Conservation (phyloP, 1,140 invertebrate genomes). For the Dryas iulia region DNA sequence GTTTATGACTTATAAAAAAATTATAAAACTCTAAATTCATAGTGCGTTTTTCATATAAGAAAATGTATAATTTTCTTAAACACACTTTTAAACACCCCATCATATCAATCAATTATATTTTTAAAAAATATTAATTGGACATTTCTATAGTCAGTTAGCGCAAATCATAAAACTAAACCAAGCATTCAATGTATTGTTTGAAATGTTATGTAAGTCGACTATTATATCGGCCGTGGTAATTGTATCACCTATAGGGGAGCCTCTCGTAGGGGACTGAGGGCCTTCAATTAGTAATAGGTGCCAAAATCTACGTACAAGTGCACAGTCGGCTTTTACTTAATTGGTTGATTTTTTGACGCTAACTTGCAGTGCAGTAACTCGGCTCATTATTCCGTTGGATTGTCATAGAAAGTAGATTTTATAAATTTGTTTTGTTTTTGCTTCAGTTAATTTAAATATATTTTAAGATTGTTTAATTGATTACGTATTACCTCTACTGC, state of each 20-base stretch:
- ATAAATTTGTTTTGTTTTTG: not conserved
- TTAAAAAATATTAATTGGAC: not conserved
- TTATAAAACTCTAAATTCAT: too few relatives aligned
- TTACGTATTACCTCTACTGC: too few relatives aligned
- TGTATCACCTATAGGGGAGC: conserved; percentile 16
- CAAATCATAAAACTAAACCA: not conserved
- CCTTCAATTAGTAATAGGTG: conserved; percentile 31
- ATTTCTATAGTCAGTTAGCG: not conserved
- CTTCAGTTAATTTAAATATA: too few relatives aligned
- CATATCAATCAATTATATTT: too few relatives aligned
- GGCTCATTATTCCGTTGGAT: not conserved
- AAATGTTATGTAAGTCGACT: not conserved
- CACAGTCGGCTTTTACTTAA: conserved; percentile 19
- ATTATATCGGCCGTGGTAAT: not conserved
- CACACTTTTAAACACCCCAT: too few relatives aligned
- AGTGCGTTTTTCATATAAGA: too few relatives aligned
- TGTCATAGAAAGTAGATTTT: not conserved
- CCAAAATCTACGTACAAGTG: conserved; percentile 26
- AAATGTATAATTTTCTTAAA: too few relatives aligned
- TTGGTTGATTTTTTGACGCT: conserved; percentile 19
- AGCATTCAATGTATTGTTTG: not conserved
- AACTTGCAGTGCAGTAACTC: not conserved
- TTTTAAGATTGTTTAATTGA: too few relatives aligned
- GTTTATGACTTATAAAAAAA: too few relatives aligned
- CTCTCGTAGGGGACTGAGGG: conserved; percentile 20